Evolutionary conservation across 2,797 vertebrate species (phyloP), one percentile per base, ranked within the genome.

Genomic region (Anniella stebbinsi): DNA sequence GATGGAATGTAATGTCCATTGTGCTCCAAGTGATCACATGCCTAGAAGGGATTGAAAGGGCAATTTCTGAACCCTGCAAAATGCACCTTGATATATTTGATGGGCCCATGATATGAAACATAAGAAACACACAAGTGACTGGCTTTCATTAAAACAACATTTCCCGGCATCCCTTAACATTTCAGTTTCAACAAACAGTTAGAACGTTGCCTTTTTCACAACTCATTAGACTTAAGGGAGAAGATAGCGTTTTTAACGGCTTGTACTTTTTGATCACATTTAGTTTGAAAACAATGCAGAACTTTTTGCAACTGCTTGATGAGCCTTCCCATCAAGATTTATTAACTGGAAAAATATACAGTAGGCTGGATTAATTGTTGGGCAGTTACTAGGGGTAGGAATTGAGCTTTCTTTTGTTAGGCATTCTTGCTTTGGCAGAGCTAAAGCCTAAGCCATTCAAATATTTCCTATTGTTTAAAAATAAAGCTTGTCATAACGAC

Each of bases 401-500:
- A 87, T 30, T 91, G 66, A 81, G 90, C 83, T 93, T 93, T 69
- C 12, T 60, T 89, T 28, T 90, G 70, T 70, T 41, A 51, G 18
- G 30, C 25, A 30, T 72, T 73, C 67, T 81, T 85, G 54, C 54
- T 80, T 30, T 75, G 45, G 30, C 82, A 80, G 83, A 80, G 88
- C 51, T 70, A 89, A 87, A 90, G 60, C 80, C 86, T 57, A 76
- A 92, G 78, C 80, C 70, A 92, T 92, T 75, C 54, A 82, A 88
- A 33, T 80, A 87, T 90, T 92, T 93, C 86, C 72, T 76, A 1
- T 88, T 92, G 63, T 92, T 38, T 0, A 94, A 67, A 76, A 89
- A 82, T 76, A 57, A 57, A 84, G 90, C 89, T 88, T 95, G 92
- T 90, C 86, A 89, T 91, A 93, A 93, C 70, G 87, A 41, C 1